phyloP scores from a whole-genome alignment of 2,113 vertebrate genomes.

The Acrocephalus kingi region DNA sequence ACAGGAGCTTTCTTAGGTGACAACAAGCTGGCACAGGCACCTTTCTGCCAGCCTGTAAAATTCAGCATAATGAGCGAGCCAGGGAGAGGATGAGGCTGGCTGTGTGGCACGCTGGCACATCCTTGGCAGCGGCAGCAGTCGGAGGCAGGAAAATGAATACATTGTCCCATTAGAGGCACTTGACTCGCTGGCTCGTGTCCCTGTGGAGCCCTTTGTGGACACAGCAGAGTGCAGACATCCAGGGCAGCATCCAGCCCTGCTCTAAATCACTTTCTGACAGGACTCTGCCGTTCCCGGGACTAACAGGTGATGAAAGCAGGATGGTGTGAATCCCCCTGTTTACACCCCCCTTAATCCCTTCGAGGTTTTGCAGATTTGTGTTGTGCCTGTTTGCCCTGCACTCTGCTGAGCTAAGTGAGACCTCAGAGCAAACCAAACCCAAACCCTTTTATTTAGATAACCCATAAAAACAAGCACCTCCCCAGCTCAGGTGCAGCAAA shows the following conservation, averaged over 20 bases:
- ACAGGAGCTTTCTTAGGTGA: slow-evolving; percentile 42
- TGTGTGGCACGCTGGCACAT: neutral
- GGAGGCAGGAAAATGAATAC: slow-evolving; percentile 41
- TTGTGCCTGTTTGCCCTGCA: neutral
- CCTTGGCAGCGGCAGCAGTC: neutral
- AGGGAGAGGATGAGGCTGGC: slow-evolving; percentile 24
- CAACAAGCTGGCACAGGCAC: slow-evolving; percentile 25
- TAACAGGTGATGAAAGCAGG: neutral
- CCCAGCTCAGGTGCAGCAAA: neutral
- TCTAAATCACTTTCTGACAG: slow-evolving; percentile 28
- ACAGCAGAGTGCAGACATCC: neutral
- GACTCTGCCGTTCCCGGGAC: neutral
- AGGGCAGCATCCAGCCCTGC: neutral
- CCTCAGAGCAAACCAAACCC: neutral
- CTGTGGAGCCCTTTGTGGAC: slow-evolving; percentile 12
- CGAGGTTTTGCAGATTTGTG: neutral
- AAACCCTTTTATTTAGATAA: neutral
- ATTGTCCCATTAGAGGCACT: slow-evolving; percentile 43
- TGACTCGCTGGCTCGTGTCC: slow-evolving; percentile 29
- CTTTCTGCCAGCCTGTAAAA: slow-evolving; percentile 29
- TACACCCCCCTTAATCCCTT: neutral
- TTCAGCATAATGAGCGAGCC: neutral
- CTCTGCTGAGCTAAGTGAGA: neutral
- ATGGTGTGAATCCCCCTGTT: neutral
- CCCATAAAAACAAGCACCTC: neutral